Evolutionary conservation across 2,113 vertebrate species (phyloP), one percentile per base, ranked within the genome.

Genomic region (Stigmatopora argus): DNA sequence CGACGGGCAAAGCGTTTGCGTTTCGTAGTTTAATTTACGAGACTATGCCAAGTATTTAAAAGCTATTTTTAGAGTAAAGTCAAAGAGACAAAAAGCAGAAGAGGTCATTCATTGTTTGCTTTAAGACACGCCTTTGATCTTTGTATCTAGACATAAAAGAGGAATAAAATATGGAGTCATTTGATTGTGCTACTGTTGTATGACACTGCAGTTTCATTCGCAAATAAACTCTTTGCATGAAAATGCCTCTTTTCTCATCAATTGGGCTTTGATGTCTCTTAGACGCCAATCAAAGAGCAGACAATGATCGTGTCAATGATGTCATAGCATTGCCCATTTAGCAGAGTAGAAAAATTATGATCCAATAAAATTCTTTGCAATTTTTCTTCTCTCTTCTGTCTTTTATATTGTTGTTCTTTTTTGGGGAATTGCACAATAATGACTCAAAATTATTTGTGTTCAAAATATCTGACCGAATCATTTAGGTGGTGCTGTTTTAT

Each of bases 221-320:
- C 86, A 88, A 90, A 90, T 90, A 90, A 90, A 90, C 81, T 88
- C 81, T 87, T 89, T 90, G 89, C 89, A 90, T 90, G 89, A 87
- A 88, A 62, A 19, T n/a, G 62, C 14, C 45, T 64, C 9, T 17
- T 61, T 61, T 61, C n/a, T 45, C 59, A 60, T 60, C 35, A 41
- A n/a, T 60, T 41, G 21, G 19, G 6, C n/a, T 56, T 56, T 15
- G 53, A 31, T 31, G 12, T 56, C 12, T 13, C 1, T 12, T 23
- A 13, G 7, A 47, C 45, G 19, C 23, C 23, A 19, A 12, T n/a
- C n/a, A 31, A 31, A 31, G 26, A 31, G 26, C 53, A 31, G 21
- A 21, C 10, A 55, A 26, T 14, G 11, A 52, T 7, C 10, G n/a
- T 51, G 48, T 2, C 18, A n/a, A 9, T 5, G 49, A 51, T 51